Evolutionary conservation across 2,113 vertebrate genomes (phyloP).

Genomic region (Neopipo cinnamomea): DNA sequence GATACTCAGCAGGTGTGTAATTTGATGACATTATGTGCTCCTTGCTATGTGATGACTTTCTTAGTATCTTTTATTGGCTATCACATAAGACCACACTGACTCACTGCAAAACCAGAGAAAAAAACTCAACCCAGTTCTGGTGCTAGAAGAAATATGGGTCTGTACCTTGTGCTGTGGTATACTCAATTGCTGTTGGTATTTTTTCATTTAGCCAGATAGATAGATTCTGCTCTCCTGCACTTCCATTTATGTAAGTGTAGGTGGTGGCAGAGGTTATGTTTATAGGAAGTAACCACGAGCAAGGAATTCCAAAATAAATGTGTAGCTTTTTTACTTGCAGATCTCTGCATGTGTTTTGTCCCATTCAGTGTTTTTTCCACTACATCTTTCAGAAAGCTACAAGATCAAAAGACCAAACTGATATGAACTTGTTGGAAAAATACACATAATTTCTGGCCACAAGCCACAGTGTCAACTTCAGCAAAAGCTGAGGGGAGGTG

Average conservation of each 20-base stretch:
- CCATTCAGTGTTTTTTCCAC: background rate
- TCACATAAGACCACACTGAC: background rate
- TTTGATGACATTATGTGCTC: background rate
- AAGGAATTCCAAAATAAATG: background rate
- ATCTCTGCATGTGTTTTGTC: background rate
- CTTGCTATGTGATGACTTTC: background rate
- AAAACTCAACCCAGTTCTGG: accelerated
- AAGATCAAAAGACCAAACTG: background rate
- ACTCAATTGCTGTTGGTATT: background rate
- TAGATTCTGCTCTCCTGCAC: background rate
- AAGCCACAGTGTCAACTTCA: background rate
- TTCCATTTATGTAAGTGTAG: background rate
- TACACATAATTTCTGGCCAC: background rate
- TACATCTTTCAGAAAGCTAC: background rate
- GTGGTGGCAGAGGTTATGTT: background rate
- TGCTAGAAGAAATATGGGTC: background rate
- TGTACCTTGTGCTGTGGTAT: background rate
- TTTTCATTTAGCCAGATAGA: background rate
- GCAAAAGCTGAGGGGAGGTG: background rate
- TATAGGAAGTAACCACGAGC: background rate
- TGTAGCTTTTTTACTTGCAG: background rate
- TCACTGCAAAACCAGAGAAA: background rate
- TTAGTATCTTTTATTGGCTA: background rate
- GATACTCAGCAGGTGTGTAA: background rate
- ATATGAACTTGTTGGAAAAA: background rate